Conservation (phyloP, 2,113 vertebrate genomes). For the Equus przewalskii region DNA sequence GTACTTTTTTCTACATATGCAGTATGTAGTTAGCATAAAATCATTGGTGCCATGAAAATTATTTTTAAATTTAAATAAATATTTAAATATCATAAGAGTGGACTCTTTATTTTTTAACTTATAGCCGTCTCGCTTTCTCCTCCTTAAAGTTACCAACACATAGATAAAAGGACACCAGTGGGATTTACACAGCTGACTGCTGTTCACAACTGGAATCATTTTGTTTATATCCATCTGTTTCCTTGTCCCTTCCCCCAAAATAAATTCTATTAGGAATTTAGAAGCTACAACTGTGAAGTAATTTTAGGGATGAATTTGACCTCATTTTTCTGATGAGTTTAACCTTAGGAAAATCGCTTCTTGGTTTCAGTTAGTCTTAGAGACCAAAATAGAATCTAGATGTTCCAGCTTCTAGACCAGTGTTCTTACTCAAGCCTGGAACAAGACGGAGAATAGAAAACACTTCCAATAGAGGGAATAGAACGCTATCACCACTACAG, state of each 20-base stretch:
- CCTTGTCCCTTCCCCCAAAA: neutral
- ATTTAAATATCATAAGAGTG: constrained; percentile 87
- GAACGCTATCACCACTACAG: neutral
- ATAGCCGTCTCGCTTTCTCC: neutral
- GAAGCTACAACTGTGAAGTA: neutral
- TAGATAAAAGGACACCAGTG: neutral
- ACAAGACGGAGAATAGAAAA: neutral
- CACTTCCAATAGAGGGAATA: neutral
- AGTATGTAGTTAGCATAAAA: constrained; percentile 89
- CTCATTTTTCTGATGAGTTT: neutral
- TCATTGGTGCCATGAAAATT: constrained; percentile 91
- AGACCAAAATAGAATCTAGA: neutral
- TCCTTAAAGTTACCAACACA: constrained; percentile 26
- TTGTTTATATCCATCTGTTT: neutral
- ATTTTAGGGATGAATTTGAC: constrained; percentile 34
- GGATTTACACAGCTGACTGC: neutral
- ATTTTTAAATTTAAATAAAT: constrained; percentile 93
- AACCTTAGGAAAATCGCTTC: too few species aligned
- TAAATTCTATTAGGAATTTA: constrained; percentile 24
- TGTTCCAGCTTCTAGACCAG: neutral
- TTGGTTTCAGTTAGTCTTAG: neutral
- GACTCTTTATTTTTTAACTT: constrained; percentile 56
- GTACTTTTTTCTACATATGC: constrained; percentile 91
- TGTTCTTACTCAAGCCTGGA: neutral
- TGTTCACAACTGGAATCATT: neutral